A percentile compares a stretch with the other conserved stretches of the same genome.
Evolutionary conservation across 2,797 vertebrate species (phyloP).

Genomic region (Peromyscus attwateri): DNA sequence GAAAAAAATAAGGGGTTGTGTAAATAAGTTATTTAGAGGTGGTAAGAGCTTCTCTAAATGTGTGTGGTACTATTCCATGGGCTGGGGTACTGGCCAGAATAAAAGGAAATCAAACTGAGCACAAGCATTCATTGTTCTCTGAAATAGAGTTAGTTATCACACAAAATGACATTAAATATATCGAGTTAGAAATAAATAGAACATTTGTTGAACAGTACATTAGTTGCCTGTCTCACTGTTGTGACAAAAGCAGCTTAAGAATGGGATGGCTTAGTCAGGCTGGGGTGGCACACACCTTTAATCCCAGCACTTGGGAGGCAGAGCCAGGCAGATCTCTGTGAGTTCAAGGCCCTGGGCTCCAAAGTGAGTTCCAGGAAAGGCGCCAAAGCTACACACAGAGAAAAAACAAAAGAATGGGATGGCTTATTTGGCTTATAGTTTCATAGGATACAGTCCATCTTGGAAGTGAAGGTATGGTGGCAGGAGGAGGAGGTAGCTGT

Average conservation of each 20-base stretch:
- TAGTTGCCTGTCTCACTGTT: not conserved
- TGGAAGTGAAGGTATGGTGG: not conserved
- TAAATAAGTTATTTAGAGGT: not conserved
- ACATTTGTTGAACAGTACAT: not conserved
- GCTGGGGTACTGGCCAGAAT: not conserved
- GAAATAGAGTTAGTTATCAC: slow-evolving; percentile 38
- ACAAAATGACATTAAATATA: slow-evolving; percentile 9
- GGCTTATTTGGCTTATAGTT: not conserved
- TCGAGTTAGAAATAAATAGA: not conserved
- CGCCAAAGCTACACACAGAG: no score
- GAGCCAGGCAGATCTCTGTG: no score
- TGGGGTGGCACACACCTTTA: no score
- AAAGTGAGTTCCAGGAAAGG: no score
- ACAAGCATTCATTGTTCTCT: no score
- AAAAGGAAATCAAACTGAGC: not conserved
- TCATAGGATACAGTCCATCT: not conserved
- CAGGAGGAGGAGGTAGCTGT: not conserved
- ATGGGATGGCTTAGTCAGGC: not conserved
- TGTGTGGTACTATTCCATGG: no score
- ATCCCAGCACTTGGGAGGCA: no score
- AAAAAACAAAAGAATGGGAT: not conserved
- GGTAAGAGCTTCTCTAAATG: not conserved
- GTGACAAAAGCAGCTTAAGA: not conserved
- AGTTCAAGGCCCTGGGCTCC: no score
- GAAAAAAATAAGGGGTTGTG: not conserved